Conservation (phyloP, 2,113 vertebrate species). For the Tychaedon coryphoeus region DNA sequence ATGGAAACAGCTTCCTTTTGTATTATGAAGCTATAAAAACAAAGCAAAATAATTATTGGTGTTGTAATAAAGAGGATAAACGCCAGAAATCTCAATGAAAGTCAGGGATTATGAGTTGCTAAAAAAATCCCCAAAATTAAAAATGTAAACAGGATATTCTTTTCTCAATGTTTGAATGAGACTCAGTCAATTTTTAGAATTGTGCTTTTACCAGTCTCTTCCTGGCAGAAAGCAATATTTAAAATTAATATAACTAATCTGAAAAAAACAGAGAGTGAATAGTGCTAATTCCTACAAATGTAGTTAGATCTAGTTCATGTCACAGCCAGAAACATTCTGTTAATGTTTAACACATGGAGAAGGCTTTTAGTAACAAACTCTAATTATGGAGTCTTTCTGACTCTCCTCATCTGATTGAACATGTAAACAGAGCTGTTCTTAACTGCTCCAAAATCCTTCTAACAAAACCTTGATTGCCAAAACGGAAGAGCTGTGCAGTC, state of each 20-base stretch:
- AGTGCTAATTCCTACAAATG: neutral
- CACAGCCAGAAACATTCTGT: neutral
- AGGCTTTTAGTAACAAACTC: conserved; percentile 2
- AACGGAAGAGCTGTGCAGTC: neutral
- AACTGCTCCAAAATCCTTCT: neutral
- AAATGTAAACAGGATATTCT: neutral
- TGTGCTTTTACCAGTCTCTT: neutral
- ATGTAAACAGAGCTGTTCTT: neutral
- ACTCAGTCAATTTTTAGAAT: conserved; percentile 12
- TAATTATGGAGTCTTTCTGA: neutral
- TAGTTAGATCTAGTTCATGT: neutral
- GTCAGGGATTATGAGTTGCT: neutral
- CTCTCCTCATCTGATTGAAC: neutral
- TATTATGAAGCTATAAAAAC: neutral
- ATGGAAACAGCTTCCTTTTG: neutral
- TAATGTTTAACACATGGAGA: conserved; percentile 9
- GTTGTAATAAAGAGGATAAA: neutral
- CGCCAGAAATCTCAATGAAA: conserved; percentile 10
- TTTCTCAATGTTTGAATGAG: conserved; percentile 15
- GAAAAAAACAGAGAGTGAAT: neutral
- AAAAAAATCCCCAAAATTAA: neutral
- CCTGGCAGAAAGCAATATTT: conserved; percentile 1
- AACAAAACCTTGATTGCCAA: neutral
- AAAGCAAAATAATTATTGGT: conserved; percentile 21
- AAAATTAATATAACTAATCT: conserved; percentile 15